phyloP scores from a whole-genome alignment of 2,113 vertebrate genomes.

The Lamprologus ornatipinnis region DNA sequence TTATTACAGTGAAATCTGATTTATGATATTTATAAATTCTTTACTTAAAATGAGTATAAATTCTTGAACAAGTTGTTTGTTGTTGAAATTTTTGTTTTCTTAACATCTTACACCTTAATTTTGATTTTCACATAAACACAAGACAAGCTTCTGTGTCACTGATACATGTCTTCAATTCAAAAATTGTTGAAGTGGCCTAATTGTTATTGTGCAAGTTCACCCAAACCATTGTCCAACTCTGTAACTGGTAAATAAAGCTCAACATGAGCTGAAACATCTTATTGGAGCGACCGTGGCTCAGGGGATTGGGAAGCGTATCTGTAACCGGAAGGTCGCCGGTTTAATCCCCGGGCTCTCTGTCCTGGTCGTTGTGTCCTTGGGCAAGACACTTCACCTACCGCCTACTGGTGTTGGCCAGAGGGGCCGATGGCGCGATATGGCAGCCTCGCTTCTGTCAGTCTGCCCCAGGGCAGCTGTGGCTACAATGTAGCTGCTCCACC shows the following conservation, averaged over 20 bases:
- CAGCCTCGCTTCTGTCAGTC: too few species aligned
- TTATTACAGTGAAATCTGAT: not conserved
- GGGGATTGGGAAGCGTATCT: too few species aligned
- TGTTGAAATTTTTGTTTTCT: fast-evolving
- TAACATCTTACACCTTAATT: not conserved
- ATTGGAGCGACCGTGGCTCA: too few species aligned
- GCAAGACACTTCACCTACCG: too few species aligned
- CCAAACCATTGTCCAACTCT: not conserved
- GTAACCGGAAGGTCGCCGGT: too few species aligned
- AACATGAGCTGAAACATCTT: not conserved
- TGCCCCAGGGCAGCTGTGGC: too few species aligned
- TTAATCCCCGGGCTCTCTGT: too few species aligned
- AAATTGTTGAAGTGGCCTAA: fast-evolving
- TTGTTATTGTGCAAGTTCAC: not conserved
- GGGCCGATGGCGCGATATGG: too few species aligned
- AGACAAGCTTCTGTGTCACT: not conserved
- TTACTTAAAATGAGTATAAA: fast-evolving
- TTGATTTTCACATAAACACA: not conserved
- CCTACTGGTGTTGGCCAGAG: too few species aligned
- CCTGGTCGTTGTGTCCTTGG: too few species aligned
- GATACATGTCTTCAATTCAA: not conserved
- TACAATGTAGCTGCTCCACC: too few species aligned
- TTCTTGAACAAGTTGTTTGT: not conserved
- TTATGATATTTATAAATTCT: not conserved
- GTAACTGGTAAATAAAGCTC: not conserved